Percentiles rank a stretch among this genome's conserved stretches.
phyloP scores from a whole-genome alignment of 2,888 invertebrate genomes.

The Phasia obesa region DNA sequence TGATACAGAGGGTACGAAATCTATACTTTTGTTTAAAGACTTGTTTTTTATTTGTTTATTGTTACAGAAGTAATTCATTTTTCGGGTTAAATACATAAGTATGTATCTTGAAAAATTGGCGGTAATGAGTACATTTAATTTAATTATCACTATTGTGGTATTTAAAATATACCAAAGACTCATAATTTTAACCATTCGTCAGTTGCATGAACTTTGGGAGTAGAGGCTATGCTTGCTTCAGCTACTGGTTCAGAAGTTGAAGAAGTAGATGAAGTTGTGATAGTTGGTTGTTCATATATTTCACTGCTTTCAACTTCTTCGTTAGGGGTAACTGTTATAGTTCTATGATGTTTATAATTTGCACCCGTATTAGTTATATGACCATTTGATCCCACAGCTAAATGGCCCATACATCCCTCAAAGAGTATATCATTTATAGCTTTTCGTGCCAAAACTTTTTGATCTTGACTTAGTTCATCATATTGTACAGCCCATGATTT shows the following conservation, averaged over 20 bases:
- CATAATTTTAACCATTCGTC: slow-evolving; percentile 57
- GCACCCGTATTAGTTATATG: slow-evolving; percentile 21
- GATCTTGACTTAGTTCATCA: slow-evolving; percentile 77
- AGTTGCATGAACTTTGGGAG: slow-evolving; percentile 13
- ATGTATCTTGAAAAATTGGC: too few relatives aligned
- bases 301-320: slow-evolving; percentile 60
- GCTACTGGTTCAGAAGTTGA: not conserved
- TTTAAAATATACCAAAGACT: slow-evolving; percentile 31
- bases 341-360: slow-evolving; percentile 22
- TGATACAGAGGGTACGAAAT: too few relatives aligned
- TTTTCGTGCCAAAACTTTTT: slow-evolving; percentile 77
- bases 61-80: too few relatives aligned
- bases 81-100: too few relatives aligned
- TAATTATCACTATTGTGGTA: not conserved
- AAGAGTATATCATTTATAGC: slow-evolving; percentile 79
- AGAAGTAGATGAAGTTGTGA: not conserved
- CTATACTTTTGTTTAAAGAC: too few relatives aligned
- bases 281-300: slow-evolving; percentile 46
- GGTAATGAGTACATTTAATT: too few relatives aligned
- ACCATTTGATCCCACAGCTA: slow-evolving; percentile 67
- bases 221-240: not conserved
- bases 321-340: not conserved
- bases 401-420: slow-evolving; percentile 78
- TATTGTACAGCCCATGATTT: slow-evolving; percentile 80
- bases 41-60: too few relatives aligned